Base-by-base conservation (phyloP, 2,113 vertebrate species). In the Menura novaehollandiae region DNA sequence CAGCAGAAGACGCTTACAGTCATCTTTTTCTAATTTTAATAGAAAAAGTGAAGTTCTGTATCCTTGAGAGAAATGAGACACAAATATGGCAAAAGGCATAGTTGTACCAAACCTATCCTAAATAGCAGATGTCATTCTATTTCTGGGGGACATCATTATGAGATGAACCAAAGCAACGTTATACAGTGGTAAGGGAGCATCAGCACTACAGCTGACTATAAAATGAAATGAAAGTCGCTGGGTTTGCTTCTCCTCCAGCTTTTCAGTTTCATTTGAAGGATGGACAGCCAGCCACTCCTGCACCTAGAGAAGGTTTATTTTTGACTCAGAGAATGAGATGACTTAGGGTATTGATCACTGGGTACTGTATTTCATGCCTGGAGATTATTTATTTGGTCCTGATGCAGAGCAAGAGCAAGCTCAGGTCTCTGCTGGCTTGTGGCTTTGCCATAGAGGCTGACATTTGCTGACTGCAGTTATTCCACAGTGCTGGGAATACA, bases 1-100 rank as follows among this genome's bases (percentile, higher is more conserved):
- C 52, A 91, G 75, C 19, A 90, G 71, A 59, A 96, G 88, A 84
- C 60, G 56, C 84, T 89, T 86, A 64, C 80, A 92, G 47, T 84
- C 1, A 74, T 90, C 33, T 84, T 78, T 69, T 88, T 75, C 44
- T 88, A 49, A 56, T 90, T 92, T 63, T 55, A 67, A 68, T 84
- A 78, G 68, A 67, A 92, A 93, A 87, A 56, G n/a, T 68, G 37
- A 86, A 94, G 60, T 68, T 92, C 68, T 4, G 15, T 60, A 75
- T 64, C 47, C 27, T 64, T 81, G 44, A 85, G 92, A 94, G 60
- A 84, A 81, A 75, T 60, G 73, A 86, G 72, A 64, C 24, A 43
- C 59, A 86, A 86, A 56, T 75, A 72, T 39, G 75, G n/a, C 28
- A 78, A 73, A 33, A 92, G 37, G 21, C 37, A 43, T 56, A 84